Evolutionary conservation across 2,797 vertebrate genomes (phyloP), one percentile per base, ranked within the genome.

Genomic region (Oreonectes daqikongensis): DNA sequence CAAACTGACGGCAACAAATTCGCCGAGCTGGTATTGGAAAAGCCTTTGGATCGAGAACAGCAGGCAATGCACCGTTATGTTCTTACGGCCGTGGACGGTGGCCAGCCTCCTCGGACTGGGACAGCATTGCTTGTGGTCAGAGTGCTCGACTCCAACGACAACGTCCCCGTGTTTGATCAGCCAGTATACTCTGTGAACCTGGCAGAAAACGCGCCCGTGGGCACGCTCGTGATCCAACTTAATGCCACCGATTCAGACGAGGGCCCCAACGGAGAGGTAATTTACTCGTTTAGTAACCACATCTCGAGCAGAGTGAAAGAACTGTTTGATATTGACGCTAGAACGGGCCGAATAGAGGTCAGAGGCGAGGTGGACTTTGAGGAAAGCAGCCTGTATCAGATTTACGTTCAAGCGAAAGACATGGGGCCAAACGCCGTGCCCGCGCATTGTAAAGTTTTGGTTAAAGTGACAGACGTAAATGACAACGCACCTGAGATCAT

Each of bases 351-450:
- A 70, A 85, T 98, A 73, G 96, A 98, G 87, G 95, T 99, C 87
- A 94, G 93, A 79, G 96, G 95, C 0, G 95, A 96, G 87, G 93
- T 99, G 83, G 97, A 99, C 85, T 99, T 94, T 60, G 97, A 99
- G 86, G 97, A 99, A 87, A 97, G 96, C 90, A 85, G 89, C 35
- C 90, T 95, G 42, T 94, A 97, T 75, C 97, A 99, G 88, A 95
- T 99, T 71, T 99, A 97, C 69, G 94, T 99, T n/a, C 97, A 99
- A 87, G 97, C 96, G 80, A 97, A 96, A 82, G 97, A 99, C 74
- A 88, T 97, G 88, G 97, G 97, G 55, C 97, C 97, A 6, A 99
- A 99, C 84, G 96, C 97, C 0, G 96, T 99, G 79, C 94, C 97
- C 0, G 96, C 96, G 7, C 97, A 99, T 88, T 98, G 97, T 85